Base-by-base conservation (phyloP, 2,113 vertebrate genomes). In the Peromyscus polionotus region DNA sequence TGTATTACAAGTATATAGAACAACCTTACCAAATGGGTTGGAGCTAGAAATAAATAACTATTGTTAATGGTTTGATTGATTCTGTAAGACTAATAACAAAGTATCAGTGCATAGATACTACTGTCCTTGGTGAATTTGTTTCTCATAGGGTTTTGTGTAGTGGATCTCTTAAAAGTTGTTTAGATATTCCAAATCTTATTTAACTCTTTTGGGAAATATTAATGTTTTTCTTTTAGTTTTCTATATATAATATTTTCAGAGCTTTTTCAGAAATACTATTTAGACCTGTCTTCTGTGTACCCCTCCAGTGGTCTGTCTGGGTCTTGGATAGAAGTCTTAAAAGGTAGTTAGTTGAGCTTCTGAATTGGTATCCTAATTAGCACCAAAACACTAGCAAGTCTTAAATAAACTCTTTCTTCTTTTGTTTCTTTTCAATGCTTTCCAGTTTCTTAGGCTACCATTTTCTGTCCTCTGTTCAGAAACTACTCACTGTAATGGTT, bases 251-350 rank as follows among this genome's bases (percentile, higher is more conserved):
- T 70, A 14, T 88, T 95, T 96, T 91, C 39, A 93, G 81, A 70
- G 7, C 83, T 57, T 79, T 93, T 59, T 3, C 19, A 59, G n/a
- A 48, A 80, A 33, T 73, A 39, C 10, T 88, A 72, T 94, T 93
- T 96, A 93, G 67, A 14, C 61, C 67, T 88, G 24, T 72, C 31
- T 61, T 70, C n/a, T 14, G 3, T 87, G 48, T 75, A 28, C 45
- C 63, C 93, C 88, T 48, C 88, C 93, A 93, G 83, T 91, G 83
- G 63, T 93, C 63, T 91, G 39, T 93, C 33, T 91, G 63, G 70
- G 14, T 73, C 63, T 57, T 95, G 19, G 28, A 4, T 79, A 7
- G 33, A 93, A 13, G 42, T 83, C 10, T 93, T 3, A 65, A 90
- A 90, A 79, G 45, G 13, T 72, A 57, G 61, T 48, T 48, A 48